These are phyloP conservation scores for Empidonax traillii DNA, from an alignment of 2,113 vertebrate genomes.

Conservation along the genomic window DNA sequence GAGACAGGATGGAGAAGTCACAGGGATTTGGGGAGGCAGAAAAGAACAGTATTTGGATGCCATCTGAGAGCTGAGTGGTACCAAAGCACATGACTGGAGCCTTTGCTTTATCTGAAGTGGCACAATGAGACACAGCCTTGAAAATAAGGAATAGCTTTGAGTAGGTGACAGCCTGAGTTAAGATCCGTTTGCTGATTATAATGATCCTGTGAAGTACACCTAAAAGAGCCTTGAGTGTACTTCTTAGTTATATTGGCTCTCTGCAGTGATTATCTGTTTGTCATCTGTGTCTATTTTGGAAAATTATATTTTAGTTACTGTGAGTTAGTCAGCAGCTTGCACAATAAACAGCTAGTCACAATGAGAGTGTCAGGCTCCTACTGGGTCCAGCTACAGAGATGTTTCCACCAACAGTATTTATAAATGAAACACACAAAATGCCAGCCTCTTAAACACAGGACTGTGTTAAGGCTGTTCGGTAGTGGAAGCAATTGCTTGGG, in stretches of 20 bases:
- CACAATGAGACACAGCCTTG: neutral
- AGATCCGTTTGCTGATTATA: conserved; percentile 70
- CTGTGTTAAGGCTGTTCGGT: neutral
- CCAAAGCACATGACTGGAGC: conserved; percentile 30
- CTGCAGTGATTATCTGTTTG: conserved; percentile 57
- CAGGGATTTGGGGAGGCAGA: neutral
- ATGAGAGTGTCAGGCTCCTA: conserved; percentile 33
- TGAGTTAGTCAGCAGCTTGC: conserved; percentile 53
- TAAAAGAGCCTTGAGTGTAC: conserved; percentile 56
- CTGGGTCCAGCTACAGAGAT: conserved; percentile 61
- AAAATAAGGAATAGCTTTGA: conserved; percentile 67
- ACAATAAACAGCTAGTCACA: conserved; percentile 42
- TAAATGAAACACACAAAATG: conserved; percentile 26
- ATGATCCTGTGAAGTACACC: conserved; percentile 71
- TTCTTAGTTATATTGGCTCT: conserved; percentile 26
- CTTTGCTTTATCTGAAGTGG: conserved; percentile 28
- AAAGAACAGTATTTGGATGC: neutral
- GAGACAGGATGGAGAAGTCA: neutral
- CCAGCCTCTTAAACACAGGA: neutral
- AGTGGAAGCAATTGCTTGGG: neutral
- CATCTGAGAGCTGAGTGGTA: neutral
- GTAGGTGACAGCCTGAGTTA: conserved; percentile 48
- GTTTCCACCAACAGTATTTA: conserved; percentile 53
- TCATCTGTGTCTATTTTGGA: conserved; percentile 68
- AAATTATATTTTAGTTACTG: conserved; percentile 62